phyloP scores from a whole-genome alignment of 2,113 vertebrate genomes.

The Ceyx margarethae region DNA sequence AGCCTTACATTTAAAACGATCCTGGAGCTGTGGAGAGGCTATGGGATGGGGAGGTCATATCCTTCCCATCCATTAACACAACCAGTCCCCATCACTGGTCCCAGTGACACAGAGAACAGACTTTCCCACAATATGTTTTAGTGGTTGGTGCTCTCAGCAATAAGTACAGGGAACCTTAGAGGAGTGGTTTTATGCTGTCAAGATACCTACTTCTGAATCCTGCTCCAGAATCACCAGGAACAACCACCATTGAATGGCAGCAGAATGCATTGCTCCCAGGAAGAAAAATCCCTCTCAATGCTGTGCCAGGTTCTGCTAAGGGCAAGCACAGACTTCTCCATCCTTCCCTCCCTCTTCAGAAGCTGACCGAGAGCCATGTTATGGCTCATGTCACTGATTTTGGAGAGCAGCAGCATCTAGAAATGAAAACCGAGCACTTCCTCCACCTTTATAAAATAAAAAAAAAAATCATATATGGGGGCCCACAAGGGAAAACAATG shows the following conservation, averaged over 20 bases:
- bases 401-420: neutral
- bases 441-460: neutral
- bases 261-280: neutral
- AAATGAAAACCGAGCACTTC: conserved; percentile 2
- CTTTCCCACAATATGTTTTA: neutral
- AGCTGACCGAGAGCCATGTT: neutral
- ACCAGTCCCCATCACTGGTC: neutral
- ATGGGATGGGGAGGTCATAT: neutral
- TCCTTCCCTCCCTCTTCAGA: neutral
- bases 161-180: neutral
- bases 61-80: conserved; percentile 1
- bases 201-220: neutral
- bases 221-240: neutral
- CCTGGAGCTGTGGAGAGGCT: conserved; percentile 1
- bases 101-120: neutral
- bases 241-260: neutral
- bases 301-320: neutral
- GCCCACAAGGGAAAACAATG: neutral
- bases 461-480: neutral
- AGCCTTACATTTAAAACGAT: conserved; percentile 45
- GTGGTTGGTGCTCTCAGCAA: neutral
- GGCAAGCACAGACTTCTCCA: neutral
- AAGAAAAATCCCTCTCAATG: neutral
- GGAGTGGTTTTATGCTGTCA: neutral
- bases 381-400: neutral